These are phyloP conservation scores for Eristalis intricaria DNA, from an alignment of 2,888 invertebrate genomes.

Conservation along the genomic window DNA sequence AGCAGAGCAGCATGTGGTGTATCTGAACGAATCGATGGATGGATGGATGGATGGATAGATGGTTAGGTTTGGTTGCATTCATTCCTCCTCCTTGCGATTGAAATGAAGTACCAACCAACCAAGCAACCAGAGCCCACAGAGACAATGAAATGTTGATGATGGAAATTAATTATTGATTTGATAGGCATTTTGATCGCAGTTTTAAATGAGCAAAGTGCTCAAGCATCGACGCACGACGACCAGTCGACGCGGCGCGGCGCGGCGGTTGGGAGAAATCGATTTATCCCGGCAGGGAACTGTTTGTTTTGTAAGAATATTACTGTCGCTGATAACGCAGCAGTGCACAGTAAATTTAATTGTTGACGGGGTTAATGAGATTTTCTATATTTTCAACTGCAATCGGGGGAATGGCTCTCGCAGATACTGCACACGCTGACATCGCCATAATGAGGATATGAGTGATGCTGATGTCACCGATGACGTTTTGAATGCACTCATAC, in stretches of 20 bases:
- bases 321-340: conserved; percentile 26
- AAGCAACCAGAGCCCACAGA: conserved; percentile 1
- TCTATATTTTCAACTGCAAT: conserved; percentile 13
- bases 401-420: neutral
- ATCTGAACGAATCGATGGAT: conserved; percentile 2
- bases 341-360: conserved; percentile 32
- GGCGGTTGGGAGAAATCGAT: conserved; percentile 16
- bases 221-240: neutral
- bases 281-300: conserved; percentile 25
- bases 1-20: neutral
- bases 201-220: conserved; percentile 40
- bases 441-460: neutral
- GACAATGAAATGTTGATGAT: conserved; percentile 70
- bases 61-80: neutral
- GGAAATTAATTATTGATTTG: conserved; percentile 71
- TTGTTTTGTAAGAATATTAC: conserved; percentile 44
- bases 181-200: conserved; percentile 66
- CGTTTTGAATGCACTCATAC: neutral
- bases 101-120: neutral
- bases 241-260: neutral
- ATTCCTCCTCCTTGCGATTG: neutral
- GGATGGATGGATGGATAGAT: neutral
- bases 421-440: neutral
- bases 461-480: neutral
- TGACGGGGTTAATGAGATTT: conserved; percentile 58